These are phyloP conservation scores for Zelostemma sp. DNA, from an alignment of 1,140 invertebrate species.

Conservation along the genomic window DNA sequence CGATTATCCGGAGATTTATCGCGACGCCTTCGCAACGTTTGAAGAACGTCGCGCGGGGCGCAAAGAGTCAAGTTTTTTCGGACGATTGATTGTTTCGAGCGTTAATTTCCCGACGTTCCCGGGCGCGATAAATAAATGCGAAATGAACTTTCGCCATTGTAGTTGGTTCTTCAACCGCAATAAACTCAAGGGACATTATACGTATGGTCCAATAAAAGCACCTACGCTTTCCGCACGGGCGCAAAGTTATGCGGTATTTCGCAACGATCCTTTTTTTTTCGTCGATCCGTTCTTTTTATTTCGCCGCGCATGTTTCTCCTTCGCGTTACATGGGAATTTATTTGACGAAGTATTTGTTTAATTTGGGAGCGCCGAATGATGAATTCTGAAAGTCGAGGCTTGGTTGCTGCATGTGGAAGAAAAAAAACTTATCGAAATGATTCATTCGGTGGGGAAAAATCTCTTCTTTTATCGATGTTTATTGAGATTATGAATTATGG, in stretches of 20 bases:
- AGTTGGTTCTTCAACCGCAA: constrained; percentile 46
- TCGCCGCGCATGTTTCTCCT: constrained; percentile 23
- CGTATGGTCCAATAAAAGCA: constrained; percentile 52
- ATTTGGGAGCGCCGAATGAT: too few species aligned
- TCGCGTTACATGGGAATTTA: too few species aligned
- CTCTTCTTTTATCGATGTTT: too few species aligned
- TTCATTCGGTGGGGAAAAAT: too few species aligned
- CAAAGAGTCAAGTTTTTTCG: too few species aligned
- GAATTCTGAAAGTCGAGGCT: too few species aligned
- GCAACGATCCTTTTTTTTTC: constrained; percentile 30
- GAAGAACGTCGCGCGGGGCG: not conserved
- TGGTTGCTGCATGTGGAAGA: too few species aligned
- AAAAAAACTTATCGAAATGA: too few species aligned
- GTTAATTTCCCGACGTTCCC: constrained; percentile 43
- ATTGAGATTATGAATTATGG: too few species aligned
- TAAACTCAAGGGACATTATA: constrained; percentile 51
- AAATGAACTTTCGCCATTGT: constrained; percentile 47
- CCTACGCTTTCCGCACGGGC: constrained; percentile 44
- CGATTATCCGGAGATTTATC: constrained; percentile 11
- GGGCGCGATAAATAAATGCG: constrained; percentile 41
- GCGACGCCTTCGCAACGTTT: not conserved
- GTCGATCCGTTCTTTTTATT: constrained; percentile 21
- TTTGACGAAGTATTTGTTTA: too few species aligned
- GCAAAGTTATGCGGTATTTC: constrained; percentile 52
- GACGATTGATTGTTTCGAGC: constrained; percentile 31